These are phyloP conservation scores for Sclerurus mexicanus DNA, from an alignment of 2,113 vertebrate species.

Conservation along the genomic window DNA sequence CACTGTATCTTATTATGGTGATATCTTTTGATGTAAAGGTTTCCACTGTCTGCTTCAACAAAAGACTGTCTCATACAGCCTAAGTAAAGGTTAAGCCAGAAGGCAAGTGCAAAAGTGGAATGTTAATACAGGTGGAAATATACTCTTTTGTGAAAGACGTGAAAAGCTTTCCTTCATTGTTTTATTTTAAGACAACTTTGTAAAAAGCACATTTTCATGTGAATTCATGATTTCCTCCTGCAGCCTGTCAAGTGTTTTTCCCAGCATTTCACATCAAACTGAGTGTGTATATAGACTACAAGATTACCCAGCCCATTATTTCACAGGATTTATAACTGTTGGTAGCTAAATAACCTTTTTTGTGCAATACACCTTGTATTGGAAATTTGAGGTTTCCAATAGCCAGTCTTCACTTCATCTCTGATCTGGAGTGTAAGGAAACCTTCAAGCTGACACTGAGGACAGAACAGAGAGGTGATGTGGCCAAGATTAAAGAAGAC, in stretches of 20 bases:
- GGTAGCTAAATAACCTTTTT: not conserved
- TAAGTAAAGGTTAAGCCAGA: conserved; percentile 10
- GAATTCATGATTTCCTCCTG: not conserved
- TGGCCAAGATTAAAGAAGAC: not conserved
- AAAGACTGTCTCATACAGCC: not conserved
- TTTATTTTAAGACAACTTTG: not conserved
- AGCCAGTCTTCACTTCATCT: not conserved
- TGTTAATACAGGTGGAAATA: not conserved
- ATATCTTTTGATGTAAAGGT: not conserved
- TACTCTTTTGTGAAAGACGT: not conserved
- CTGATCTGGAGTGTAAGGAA: not conserved
- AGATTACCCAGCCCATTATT: not conserved
- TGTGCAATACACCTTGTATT: not conserved
- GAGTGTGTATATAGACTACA: not conserved
- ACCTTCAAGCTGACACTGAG: not conserved
- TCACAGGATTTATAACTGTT: not conserved
- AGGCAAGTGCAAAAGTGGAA: not conserved
- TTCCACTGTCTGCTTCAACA: conserved; percentile 8
- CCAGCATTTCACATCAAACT: not conserved
- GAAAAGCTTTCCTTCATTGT: conserved; percentile 4
- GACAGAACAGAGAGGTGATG: not conserved
- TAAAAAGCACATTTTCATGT: not conserved
- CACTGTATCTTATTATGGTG: not conserved
- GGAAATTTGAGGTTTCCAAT: not conserved
- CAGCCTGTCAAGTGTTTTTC: not conserved